Evolutionary conservation across 2,113 vertebrate genomes (phyloP).

Genomic region (Gallinago jamesoni): DNA sequence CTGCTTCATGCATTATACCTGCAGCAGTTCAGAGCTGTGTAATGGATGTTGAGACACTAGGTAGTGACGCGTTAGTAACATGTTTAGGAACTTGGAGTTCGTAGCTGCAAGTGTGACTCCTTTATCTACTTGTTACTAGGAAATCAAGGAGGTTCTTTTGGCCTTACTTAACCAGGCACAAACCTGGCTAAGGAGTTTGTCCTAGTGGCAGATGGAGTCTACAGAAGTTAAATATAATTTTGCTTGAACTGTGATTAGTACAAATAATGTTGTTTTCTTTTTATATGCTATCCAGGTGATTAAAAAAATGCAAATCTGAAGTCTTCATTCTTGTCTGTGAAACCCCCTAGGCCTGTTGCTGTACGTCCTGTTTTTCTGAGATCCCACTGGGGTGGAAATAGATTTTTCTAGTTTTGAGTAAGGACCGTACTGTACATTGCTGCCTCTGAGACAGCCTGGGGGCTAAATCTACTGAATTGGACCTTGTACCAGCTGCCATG

Average conservation of each 20-base stretch:
- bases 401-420: not conserved
- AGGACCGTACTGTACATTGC: not conserved
- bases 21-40: not conserved
- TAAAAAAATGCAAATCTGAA: not conserved
- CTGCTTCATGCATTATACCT: not conserved
- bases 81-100: not conserved
- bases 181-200: not conserved
- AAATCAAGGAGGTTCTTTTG: not conserved
- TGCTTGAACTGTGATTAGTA: not conserved
- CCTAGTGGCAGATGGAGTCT: not conserved
- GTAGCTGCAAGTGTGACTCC: accelerated
- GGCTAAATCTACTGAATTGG: not conserved
- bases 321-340: not conserved
- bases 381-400: not conserved
- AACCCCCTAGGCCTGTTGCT: not conserved
- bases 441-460: not conserved
- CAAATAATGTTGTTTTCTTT: not conserved
- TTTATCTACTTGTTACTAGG: not conserved
- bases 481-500: not conserved
- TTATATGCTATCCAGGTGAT: not conserved
- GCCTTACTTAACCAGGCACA: not conserved
- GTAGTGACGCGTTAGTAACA: not conserved
- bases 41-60: not conserved
- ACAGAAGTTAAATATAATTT: not conserved
- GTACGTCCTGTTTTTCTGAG: not conserved